phyloP scores from a whole-genome alignment of 2,888 invertebrate species.

The Drosophila aldrichi region DNA sequence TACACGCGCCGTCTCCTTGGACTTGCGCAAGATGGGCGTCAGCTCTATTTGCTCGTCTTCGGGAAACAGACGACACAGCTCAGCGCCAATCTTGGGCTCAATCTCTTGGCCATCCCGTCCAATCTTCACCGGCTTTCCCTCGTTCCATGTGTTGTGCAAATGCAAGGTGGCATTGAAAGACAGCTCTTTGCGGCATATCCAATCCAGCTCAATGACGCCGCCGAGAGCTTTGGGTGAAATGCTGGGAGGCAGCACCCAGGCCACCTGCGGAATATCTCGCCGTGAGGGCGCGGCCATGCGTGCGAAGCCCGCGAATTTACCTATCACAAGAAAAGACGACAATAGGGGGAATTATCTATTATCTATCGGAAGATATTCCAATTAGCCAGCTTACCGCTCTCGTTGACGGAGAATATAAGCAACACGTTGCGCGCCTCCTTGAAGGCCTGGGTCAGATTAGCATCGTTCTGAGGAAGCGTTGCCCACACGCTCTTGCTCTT shows the following conservation, averaged over 20 bases:
- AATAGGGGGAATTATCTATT: neutral
- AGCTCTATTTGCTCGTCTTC: slow-evolving; percentile 96
- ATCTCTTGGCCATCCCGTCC: slow-evolving; percentile 99
- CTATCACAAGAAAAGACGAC: slow-evolving; percentile 52
- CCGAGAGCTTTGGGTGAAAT: slow-evolving; percentile 96
- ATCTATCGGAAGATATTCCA: neutral
- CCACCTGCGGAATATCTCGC: slow-evolving; percentile 94
- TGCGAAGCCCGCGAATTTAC: slow-evolving; percentile 97
- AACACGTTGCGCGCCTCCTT: slow-evolving; percentile 97
- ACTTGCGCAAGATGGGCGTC: slow-evolving; percentile 93
- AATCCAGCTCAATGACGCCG: slow-evolving; percentile 98
- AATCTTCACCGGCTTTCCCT: slow-evolving; percentile 99
- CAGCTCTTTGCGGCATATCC: slow-evolving; percentile 97
- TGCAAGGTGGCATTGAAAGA: slow-evolving; percentile 96
- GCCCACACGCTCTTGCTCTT: slow-evolving; percentile 99
- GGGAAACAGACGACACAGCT: slow-evolving; percentile 95
- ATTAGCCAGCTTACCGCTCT: slow-evolving; percentile 89
- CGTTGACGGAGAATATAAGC: slow-evolving; percentile 98
- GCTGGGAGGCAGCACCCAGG: slow-evolving; percentile 97
- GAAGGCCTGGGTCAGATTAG: slow-evolving; percentile 97
- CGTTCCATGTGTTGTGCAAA: slow-evolving; percentile 98
- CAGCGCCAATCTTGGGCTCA: slow-evolving; percentile 97
- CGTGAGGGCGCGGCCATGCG: slow-evolving; percentile 94
- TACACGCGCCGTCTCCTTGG: slow-evolving; percentile 92
- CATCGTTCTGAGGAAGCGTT: slow-evolving; percentile 98